Base-by-base conservation (phyloP, 2,113 vertebrate species). In the Lepus timidus region DNA sequence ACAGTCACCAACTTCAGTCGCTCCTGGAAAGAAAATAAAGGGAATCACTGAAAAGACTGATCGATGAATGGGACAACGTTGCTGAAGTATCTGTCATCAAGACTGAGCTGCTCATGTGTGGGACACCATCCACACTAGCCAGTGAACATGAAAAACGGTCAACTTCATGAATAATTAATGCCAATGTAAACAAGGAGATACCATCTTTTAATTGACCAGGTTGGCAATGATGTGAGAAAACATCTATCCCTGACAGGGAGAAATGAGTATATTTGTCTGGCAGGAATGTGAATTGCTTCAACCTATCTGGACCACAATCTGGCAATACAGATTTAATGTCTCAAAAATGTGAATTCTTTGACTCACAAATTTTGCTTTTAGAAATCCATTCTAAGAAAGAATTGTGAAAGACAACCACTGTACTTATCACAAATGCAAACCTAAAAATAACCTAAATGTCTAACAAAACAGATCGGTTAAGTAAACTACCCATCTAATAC, bases 1-100 rank as follows among this genome's bases (percentile, higher is more conserved):
- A 99, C 99, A 0, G 99, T 99, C 97, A 99, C 99, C 98, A 99
- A 91, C 97, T 99, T 99, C 95, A 99, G 98, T 84, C 98, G 99
- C 92, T 99, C 99, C 99, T 99, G 96, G 84, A 95, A 97, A 97
- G 23, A 51, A 97, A 98, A 68, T 19, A 97, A 31, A 97, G 93
- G 29, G 98, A 92, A 95, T 22, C 78, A 58, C 1, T 25, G 95
- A 89, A 29, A 92, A 12, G 64, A 68, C 3, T 96, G 83, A 95
- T 49, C 73, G 96, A 89, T 5, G 6, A 97, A 71, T 51, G 39
- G 22, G 36, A 19, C 12, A 80, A 68, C 70, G 29, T 75, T 78
- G 78, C 39, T 36, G 17, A 85, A 76, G 44, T 80, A 81, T 39
- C 51, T 88, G 68, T 22, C 78, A 55, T 73, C 64, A 86, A 74